These are phyloP conservation scores for Micrasema longulum DNA, from an alignment of 1,140 invertebrate species.

Conservation along the genomic window DNA sequence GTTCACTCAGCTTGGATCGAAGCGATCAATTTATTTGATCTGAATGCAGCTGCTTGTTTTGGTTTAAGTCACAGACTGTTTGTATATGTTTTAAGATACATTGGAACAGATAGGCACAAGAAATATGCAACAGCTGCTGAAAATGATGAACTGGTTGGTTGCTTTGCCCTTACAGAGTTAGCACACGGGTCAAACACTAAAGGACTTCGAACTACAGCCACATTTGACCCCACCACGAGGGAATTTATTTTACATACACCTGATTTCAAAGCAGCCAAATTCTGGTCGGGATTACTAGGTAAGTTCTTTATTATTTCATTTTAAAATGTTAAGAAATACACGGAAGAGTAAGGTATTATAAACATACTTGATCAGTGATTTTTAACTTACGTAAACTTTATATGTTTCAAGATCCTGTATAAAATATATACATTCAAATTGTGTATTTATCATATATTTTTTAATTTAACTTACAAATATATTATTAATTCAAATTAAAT, in stretches of 20 bases:
- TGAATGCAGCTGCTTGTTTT: conserved; percentile 74
- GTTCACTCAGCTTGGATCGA: conserved; percentile 64
- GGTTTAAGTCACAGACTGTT: conserved; percentile 72
- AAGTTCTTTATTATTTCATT: neutral
- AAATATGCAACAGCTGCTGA: conserved; percentile 70
- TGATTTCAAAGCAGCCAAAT: conserved; percentile 88
- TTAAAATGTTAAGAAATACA: neutral
- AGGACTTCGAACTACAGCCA: conserved; percentile 85
- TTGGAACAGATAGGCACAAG: conserved; percentile 72
- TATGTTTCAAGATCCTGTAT: neutral
- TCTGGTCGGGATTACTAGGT: conserved; percentile 80
- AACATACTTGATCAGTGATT: neutral
- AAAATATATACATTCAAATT: neutral
- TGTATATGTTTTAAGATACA: conserved; percentile 66
- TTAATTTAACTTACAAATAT: too few relatives aligned
- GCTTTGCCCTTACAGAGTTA: conserved; percentile 88
- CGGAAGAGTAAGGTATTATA: neutral
- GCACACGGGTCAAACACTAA: conserved; percentile 89
- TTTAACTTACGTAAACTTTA: neutral
- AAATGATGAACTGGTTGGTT: conserved; percentile 73
- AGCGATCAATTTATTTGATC: conserved; percentile 79
- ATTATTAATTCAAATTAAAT: too few relatives aligned
- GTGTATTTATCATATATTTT: neutral
- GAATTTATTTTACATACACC: conserved; percentile 86
- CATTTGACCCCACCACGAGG: conserved; percentile 77